Evolutionary conservation across 2,797 vertebrate genomes (phyloP).

Genomic region (Cyclura pinguis): DNA sequence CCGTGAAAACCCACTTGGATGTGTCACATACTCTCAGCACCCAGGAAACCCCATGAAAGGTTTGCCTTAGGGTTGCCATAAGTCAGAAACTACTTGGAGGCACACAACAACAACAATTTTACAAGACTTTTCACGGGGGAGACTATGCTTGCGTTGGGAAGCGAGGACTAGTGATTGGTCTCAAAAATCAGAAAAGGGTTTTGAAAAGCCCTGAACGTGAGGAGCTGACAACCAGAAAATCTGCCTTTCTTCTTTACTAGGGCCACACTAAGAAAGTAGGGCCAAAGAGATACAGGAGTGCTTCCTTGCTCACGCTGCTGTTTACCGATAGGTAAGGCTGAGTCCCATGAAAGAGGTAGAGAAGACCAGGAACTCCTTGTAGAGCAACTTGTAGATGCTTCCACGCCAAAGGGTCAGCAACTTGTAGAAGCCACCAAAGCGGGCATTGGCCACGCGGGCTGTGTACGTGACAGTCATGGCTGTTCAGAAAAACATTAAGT

Average conservation of each 20-base stretch:
- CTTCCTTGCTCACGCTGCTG: background rate
- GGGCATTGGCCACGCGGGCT: slow-evolving; percentile 90
- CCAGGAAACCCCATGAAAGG: no score
- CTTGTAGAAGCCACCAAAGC: slow-evolving; percentile 94
- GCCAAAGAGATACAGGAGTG: background rate
- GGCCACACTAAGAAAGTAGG: background rate
- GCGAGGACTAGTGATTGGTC: background rate
- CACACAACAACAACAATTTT: no score
- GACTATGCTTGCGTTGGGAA: background rate
- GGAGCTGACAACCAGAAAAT: background rate
- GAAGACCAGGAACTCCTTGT: slow-evolving; percentile 92
- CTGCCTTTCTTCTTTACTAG: background rate
- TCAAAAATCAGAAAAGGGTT: background rate
- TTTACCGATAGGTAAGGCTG: slow-evolving; percentile 92
- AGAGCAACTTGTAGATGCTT: slow-evolving; percentile 95
- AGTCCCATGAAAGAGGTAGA: slow-evolving; percentile 88
- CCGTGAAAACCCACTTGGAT: no score
- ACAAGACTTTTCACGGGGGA: background rate
- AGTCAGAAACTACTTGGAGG: no score
- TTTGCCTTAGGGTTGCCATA: no score
- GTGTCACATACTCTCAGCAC: no score
- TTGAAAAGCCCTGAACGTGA: background rate
- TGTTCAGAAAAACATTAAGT: background rate
- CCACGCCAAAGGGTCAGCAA: slow-evolving; percentile 92
- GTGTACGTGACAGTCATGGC: slow-evolving; percentile 95